Base-by-base conservation (phyloP, 2,113 vertebrate genomes). In the Bubo scandiacus region DNA sequence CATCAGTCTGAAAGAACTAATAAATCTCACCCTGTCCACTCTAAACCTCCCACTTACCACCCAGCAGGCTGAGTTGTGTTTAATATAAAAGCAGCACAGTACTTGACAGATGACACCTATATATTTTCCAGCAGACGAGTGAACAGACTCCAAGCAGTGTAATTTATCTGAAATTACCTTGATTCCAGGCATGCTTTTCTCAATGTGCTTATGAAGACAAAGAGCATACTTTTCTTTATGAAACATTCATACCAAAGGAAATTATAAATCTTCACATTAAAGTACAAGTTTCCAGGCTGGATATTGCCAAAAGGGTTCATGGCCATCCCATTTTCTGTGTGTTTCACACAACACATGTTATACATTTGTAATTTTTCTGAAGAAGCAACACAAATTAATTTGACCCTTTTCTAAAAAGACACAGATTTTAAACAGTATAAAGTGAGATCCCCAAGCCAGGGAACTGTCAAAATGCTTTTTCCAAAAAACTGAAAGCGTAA, bases 161-260 rank as follows among this genome's bases (percentile, higher is more conserved):
- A 74, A 94, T 81, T 87, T 74, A 89, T 58, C 73, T 84, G 65
- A 94, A 91, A 93, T 54, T 91, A 89, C 73, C 90, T 93, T 84
- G 72, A 86, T 70, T 84, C 49, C 59, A 92, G 51, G 49, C 63
- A 92, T 73, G 38, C 36, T 88, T 93, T 92, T 83, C 67, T 59
- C 86, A 65, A 86, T n/a, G 49, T 45, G 72, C 61, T 92, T 86
- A 92, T 54, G 59, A 90, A 4, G 11, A 68, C 62, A 88, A 86
- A 90, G 59, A 73, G 13, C 67, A 54, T 54, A 54, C 21, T 92
- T 93, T 86, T 54, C 82, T 88, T 90, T 78, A 66, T 29, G n/a
- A 78, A 90, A 54, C 49, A n/a, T 65, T 70, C 38, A 78, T 51
- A 82, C n/a, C n/a, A 67, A 86, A 61, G n/a, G 49, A 68, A 90